Evolutionary conservation across 2,113 vertebrate species (phyloP).

Genomic region (Pycnonotus jocosus): DNA sequence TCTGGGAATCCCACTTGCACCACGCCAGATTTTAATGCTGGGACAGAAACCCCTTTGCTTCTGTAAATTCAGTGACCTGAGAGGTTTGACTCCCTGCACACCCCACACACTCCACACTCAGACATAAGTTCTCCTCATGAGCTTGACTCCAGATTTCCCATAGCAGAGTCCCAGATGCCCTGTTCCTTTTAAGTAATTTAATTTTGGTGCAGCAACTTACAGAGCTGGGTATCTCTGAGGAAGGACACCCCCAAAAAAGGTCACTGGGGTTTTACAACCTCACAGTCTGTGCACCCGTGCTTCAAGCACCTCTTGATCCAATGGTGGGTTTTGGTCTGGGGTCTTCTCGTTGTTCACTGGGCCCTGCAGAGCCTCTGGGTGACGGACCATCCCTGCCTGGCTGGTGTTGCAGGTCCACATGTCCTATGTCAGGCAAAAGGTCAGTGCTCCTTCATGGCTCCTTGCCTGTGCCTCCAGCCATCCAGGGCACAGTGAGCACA

Average conservation of each 20-base stretch:
- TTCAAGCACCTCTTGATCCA: background rate
- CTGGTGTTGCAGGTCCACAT: background rate
- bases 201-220: background rate
- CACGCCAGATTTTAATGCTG: background rate
- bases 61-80: background rate
- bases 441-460: background rate
- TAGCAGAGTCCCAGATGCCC: background rate
- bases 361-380: background rate
- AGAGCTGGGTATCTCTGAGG: background rate
- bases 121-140: background rate
- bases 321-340: background rate
- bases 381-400: background rate
- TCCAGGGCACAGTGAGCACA: background rate
- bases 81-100: background rate
- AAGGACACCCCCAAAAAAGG: background rate
- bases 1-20: background rate
- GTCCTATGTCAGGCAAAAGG: background rate
- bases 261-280: background rate
- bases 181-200: background rate
- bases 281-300: background rate
- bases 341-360: background rate
- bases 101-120: background rate
- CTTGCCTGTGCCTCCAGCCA: background rate
- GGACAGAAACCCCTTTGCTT: background rate
- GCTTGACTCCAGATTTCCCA: background rate